Conservation (phyloP, 2,113 vertebrate species). For the Ornithorhynchus anatinus region DNA sequence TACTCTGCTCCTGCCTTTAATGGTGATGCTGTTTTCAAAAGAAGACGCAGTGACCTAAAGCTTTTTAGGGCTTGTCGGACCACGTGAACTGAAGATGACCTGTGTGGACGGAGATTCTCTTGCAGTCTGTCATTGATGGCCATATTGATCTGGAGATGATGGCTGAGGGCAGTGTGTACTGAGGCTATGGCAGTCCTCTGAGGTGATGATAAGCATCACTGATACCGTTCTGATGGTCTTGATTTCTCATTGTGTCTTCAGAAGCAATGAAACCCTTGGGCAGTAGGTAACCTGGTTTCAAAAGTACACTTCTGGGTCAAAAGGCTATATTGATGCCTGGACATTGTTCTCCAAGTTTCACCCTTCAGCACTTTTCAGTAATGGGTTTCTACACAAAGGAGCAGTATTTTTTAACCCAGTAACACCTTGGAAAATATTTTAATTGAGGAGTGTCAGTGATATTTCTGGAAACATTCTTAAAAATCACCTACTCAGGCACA, state of each 20-base stretch:
- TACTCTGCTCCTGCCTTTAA: slow-evolving; percentile 51
- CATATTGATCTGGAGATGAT: slow-evolving; percentile 72
- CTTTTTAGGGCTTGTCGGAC: slow-evolving; percentile 54
- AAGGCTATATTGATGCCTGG: slow-evolving; percentile 6
- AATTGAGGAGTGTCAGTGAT: no score
- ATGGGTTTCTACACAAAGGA: not conserved
- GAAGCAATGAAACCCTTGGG: slow-evolving; percentile 22
- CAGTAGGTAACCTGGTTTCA: slow-evolving; percentile 42
- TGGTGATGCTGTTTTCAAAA: slow-evolving; percentile 50
- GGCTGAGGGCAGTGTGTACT: slow-evolving; percentile 65
- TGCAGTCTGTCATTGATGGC: slow-evolving; percentile 63
- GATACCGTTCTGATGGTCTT: slow-evolving; percentile 58
- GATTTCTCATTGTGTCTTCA: slow-evolving; percentile 47
- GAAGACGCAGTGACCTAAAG: slow-evolving; percentile 51
- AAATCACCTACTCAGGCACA: no score
- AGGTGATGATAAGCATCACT: slow-evolving; percentile 63
- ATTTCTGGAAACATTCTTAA: no score
- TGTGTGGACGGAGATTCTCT: slow-evolving; percentile 53
- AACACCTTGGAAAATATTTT: no score
- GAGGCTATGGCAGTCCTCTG: slow-evolving; percentile 57
- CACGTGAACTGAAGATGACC: slow-evolving; percentile 70
- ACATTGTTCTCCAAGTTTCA: not conserved
- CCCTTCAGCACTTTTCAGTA: not conserved
- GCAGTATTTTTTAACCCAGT: not conserved
- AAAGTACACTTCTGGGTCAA: slow-evolving; percentile 52